Base-by-base conservation (phyloP, 2,797 vertebrate genomes). In the Alosa sapidissima region DNA sequence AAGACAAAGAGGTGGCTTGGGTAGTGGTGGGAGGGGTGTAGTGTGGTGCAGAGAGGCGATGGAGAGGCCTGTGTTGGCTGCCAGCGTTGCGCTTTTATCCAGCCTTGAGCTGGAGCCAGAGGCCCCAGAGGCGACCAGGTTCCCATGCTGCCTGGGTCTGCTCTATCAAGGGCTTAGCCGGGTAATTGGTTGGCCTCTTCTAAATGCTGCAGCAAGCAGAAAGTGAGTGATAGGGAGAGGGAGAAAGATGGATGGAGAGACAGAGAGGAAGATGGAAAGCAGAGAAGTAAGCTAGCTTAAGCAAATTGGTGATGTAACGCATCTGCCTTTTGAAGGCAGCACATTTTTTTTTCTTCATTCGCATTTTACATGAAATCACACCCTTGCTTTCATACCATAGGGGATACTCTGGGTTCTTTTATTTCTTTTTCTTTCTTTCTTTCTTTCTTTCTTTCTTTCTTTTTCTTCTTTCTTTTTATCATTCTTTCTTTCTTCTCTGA, bases 201-300 rank as follows among this genome's bases (percentile, higher is more conserved):
- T 84, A 85, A 87, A 82, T 87, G 75, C 86, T 65, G 51, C 28
- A 82, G 48, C 83, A 84, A 78, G 47, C 45, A 48, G 54, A 81
- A 82, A 47, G 84, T 21, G 68, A 72, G 13, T 36, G 68, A 45
- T 41, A 16, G 68, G 14, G 33, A 45, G 68, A 16, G 68, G 4
- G 13, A 75, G 81, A 75, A 47, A 60, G 84, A 82, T 55, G n/a
- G 16, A 78, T n/a, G 81, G 24, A 41, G 52, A 49, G 41, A 75
- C 68, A 60, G 52, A 33, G 58, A 47, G 81, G 58, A 21, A 81
- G 33, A 19, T 51, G 47, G 68, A 81, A 83, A 55, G 49, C 9
- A 83, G 47, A 83, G 45, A 19, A 51, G 48, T 82, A 33, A 52
- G 55, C 82, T 86, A 41, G 33, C 58, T 60, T 55, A 78, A 8